Percentiles rank a stretch among this genome's conserved stretches.
These are phyloP conservation scores for Zygaena filipendulae DNA, from an alignment of 2,888 invertebrate species.

Conservation along the genomic window DNA sequence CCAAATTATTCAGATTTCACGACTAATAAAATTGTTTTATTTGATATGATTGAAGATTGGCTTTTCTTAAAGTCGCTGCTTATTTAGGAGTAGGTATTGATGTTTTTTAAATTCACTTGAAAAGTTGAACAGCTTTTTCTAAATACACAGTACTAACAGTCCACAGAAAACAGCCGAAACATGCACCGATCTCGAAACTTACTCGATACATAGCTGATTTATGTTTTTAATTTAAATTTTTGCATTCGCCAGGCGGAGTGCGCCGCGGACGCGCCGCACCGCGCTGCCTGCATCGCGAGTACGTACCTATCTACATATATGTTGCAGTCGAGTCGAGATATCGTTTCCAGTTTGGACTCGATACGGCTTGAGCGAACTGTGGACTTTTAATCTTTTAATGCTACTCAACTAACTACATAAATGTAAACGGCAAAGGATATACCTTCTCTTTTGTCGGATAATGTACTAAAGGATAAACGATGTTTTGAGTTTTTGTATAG, in stretches of 20 bases:
- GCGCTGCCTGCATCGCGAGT: constrained; percentile 65
- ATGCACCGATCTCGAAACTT: constrained; percentile 61
- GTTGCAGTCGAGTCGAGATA: constrained; percentile 48
- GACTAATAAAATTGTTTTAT: too few species aligned
- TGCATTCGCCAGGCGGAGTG: constrained; percentile 65
- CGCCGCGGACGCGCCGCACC: constrained; percentile 59
- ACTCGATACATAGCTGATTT: constrained; percentile 67
- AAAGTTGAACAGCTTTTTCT: too few species aligned
- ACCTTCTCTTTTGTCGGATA: too few species aligned
- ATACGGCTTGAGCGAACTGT: constrained; percentile 57
- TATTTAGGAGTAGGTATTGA: too few species aligned
- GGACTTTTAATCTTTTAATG: constrained; percentile 68
- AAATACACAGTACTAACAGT: too few species aligned
- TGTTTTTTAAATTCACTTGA: too few species aligned
- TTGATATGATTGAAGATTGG: too few species aligned
- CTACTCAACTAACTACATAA: constrained; percentile 59
- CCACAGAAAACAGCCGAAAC: constrained; percentile 53
- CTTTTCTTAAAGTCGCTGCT: too few species aligned
- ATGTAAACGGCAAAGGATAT: too few species aligned
- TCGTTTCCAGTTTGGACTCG: constrained; percentile 54
- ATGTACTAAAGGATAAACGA: too few species aligned
- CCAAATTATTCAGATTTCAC: too few species aligned
- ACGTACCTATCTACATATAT: too few species aligned
- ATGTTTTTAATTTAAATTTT: constrained; percentile 71
- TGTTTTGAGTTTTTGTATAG: constrained; percentile 14